These are phyloP conservation scores for Erpornis zantholeuca DNA, from an alignment of 2,113 vertebrate species.

Conservation along the genomic window DNA sequence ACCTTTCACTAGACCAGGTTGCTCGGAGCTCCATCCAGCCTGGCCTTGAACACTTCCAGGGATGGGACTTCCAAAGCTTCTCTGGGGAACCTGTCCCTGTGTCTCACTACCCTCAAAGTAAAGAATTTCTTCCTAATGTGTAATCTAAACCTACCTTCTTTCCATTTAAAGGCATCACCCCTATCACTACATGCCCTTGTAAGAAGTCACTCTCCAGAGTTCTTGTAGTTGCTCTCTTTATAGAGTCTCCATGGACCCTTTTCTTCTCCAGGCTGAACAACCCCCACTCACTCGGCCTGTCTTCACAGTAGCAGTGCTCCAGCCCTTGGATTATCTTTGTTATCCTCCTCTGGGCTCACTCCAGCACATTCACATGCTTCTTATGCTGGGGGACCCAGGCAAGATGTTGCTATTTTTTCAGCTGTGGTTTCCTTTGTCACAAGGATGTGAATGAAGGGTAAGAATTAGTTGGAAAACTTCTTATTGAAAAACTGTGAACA, in stretches of 20 bases:
- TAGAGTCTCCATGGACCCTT: background rate
- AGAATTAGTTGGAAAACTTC: background rate
- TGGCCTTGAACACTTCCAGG: fast-evolving
- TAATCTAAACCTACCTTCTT: background rate
- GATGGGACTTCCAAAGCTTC: background rate
- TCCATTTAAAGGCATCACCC: background rate
- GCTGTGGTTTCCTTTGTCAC: background rate
- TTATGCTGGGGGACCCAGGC: background rate
- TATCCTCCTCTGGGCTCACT: background rate
- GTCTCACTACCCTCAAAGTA: background rate
- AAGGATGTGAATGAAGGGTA: background rate
- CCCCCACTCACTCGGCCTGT: too few relatives aligned
- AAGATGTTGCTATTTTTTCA: background rate
- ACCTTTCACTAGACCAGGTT: background rate
- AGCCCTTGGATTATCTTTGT: background rate
- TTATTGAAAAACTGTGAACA: background rate
- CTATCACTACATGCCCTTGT: background rate
- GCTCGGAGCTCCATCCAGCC: background rate
- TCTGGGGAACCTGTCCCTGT: background rate
- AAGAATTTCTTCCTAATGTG: background rate
- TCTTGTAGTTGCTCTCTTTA: background rate
- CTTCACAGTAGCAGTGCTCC: background rate
- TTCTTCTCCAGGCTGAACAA: background rate
- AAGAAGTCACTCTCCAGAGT: background rate
- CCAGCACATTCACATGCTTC: background rate